Evolutionary conservation across 2,113 vertebrate species (phyloP).

Genomic region (Tachuris rubrigastra): DNA sequence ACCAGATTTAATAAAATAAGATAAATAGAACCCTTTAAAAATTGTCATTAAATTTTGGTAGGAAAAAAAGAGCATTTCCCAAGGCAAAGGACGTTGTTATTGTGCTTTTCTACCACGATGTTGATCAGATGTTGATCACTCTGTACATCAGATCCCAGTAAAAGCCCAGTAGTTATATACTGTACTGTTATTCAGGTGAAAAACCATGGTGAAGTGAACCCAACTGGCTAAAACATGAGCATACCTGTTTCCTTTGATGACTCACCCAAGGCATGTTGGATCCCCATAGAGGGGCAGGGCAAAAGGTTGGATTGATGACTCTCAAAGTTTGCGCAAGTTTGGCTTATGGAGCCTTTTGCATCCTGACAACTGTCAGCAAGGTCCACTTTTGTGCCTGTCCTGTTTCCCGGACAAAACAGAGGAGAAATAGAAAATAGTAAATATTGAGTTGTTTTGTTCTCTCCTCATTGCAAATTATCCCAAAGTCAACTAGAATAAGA

Average conservation of each 20-base stretch:
- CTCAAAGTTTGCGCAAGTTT: background rate
- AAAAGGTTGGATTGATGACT: background rate
- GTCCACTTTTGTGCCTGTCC: background rate
- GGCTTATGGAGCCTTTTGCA: background rate
- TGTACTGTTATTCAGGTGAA: background rate
- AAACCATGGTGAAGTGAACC: background rate
- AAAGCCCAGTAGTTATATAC: background rate
- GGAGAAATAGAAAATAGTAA: background rate
- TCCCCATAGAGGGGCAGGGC: background rate
- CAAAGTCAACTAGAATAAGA: background rate
- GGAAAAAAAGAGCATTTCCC: background rate
- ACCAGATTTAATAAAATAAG: background rate
- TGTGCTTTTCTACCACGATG: background rate
- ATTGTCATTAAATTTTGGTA: background rate
- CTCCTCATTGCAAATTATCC: background rate
- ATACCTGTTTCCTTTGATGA: rapidly evolving
- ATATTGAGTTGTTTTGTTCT: background rate
- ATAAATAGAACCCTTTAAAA: background rate
- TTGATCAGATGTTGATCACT: background rate
- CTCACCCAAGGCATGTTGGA: background rate
- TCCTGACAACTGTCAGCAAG: background rate
- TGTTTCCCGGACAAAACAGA: background rate
- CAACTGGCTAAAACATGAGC: background rate
- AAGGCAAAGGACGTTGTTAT: background rate
- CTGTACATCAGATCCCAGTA: background rate